Conservation (phyloP, 2,113 vertebrate genomes). For the Nyctibius bracteatus region DNA sequence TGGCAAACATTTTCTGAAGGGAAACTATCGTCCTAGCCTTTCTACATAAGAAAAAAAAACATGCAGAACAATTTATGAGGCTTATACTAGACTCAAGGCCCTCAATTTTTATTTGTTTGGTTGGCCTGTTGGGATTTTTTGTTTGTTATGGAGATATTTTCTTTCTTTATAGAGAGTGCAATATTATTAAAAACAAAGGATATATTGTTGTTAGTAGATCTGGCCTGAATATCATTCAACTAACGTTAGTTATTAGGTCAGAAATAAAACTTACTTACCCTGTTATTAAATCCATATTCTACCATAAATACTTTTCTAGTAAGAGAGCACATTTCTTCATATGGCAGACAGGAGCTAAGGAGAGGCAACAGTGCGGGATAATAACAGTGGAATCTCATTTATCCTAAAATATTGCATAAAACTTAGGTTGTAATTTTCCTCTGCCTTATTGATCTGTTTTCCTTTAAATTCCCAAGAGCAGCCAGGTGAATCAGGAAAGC, state of each 20-base stretch:
- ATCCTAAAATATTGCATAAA: not conserved
- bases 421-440: not conserved
- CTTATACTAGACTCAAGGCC: not conserved
- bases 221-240: not conserved
- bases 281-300: conserved; percentile 29
- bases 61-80: not conserved
- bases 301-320: not conserved
- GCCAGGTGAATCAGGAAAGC: not conserved
- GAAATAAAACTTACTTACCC: not conserved
- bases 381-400: not conserved
- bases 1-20: not conserved
- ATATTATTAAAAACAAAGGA: not conserved
- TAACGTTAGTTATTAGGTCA: not conserved
- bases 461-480: not conserved
- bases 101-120: not conserved
- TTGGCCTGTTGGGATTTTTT: not conserved
- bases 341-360: not conserved
- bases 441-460: not conserved
- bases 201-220: not conserved
- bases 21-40: not conserved
- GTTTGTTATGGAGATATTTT: not conserved
- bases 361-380: not conserved
- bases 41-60: not conserved
- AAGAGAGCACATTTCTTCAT: not conserved
- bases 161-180: not conserved